phyloP scores from a whole-genome alignment of 2,113 vertebrate genomes.

The Crotophaga sulcirostris region DNA sequence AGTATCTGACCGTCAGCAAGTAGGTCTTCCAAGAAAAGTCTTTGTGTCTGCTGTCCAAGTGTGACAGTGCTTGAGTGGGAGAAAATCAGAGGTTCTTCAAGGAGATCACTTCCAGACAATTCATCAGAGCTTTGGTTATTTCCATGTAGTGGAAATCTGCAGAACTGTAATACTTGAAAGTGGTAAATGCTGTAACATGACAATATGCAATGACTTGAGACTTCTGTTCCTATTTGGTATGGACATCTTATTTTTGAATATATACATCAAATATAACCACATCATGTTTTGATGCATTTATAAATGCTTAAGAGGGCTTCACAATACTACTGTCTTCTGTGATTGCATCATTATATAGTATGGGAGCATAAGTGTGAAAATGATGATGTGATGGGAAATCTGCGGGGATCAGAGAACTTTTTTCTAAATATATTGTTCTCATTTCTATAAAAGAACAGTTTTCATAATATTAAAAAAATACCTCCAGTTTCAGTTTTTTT shows the following conservation, averaged over 20 bases:
- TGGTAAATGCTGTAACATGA: background rate
- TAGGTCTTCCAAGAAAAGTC: background rate
- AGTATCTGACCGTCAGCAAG: background rate
- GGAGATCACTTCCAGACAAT: rapidly evolving
- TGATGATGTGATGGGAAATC: background rate
- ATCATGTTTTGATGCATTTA: background rate
- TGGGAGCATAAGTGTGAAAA: background rate
- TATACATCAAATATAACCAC: background rate
- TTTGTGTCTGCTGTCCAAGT: background rate
- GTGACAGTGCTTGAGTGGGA: background rate
- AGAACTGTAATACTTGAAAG: background rate
- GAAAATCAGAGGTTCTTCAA: background rate
- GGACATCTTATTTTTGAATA: background rate
- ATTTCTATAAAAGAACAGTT: background rate
- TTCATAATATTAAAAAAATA: background rate
- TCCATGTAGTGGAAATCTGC: background rate
- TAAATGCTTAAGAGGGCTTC: background rate
- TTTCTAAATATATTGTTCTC: background rate
- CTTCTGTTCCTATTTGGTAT: background rate
- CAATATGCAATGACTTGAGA: background rate
- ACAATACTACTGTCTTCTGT: background rate
- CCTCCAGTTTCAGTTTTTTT: background rate
- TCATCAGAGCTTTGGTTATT: background rate
- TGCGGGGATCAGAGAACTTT: background rate
- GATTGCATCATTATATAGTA: background rate